Conservation (phyloP, 2,797 vertebrate genomes). For the Ibycter americanus region DNA sequence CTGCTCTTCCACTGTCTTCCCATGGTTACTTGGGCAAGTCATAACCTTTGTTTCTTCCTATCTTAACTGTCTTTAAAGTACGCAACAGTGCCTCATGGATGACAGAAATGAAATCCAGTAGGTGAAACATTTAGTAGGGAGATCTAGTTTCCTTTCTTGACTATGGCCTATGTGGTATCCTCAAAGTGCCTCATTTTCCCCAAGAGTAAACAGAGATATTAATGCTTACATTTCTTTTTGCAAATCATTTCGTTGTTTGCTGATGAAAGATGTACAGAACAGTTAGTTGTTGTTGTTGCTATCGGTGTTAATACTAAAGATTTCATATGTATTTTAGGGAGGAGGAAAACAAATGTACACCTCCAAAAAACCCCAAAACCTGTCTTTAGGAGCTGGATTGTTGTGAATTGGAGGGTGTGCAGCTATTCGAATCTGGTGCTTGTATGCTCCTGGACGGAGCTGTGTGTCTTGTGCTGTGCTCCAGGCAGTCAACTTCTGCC, state of each 20-base stretch:
- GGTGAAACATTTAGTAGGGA: background rate
- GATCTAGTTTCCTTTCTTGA: background rate
- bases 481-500: background rate
- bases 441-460: background rate
- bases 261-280: background rate
- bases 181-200: background rate
- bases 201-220: background rate
- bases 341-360: background rate
- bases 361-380: rapidly evolving
- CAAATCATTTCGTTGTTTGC: background rate
- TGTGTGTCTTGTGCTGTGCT: background rate
- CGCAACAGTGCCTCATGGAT: background rate
- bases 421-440: background rate
- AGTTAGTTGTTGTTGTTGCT: background rate
- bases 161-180: background rate
- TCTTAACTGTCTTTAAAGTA: background rate
- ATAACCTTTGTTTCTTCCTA: background rate
- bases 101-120: background rate
- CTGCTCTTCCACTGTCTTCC: background rate
- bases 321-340: background rate
- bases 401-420: background rate
- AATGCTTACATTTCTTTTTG: background rate
- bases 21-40: background rate
- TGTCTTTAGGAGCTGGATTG: background rate
- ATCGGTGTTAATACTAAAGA: background rate